A percentile compares a stretch with the other conserved stretches of the same genome.
Conservation (phyloP, 64 coral and sea anemone species). For the Acropora yongei region DNA sequence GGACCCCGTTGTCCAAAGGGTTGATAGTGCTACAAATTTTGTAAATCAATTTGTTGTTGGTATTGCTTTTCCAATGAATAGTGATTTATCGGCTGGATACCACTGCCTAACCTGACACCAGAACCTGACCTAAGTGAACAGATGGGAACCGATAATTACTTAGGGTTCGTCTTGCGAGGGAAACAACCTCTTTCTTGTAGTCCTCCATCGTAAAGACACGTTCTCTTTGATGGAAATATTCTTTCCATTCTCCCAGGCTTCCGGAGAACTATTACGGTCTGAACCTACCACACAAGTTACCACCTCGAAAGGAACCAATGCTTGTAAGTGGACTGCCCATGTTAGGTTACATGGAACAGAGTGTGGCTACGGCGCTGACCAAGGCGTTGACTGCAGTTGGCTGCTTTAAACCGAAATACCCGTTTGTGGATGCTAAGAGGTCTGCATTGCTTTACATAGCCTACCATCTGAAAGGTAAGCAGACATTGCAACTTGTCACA, state of each 20-base stretch:
- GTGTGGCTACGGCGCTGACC: conserved; percentile 83
- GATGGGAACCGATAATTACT: too few species aligned
- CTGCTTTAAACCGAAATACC: conserved; percentile 97
- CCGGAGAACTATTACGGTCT: conserved; percentile 88
- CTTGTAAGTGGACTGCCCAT: conserved; percentile 84
- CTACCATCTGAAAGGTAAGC: conserved; percentile 94
- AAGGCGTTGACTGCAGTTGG: conserved; percentile 95
- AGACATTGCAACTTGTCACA: too few species aligned
- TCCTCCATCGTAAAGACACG: background rate
- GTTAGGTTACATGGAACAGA: conserved; percentile 98
- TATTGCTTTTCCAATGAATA: too few species aligned
- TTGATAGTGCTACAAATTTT: too few species aligned
- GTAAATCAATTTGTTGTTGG: too few species aligned
- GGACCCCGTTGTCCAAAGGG: too few species aligned
- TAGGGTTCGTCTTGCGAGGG: too few species aligned
- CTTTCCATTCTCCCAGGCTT: conserved; percentile 23
- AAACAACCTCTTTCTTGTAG: too few species aligned
- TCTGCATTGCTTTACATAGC: conserved; percentile 91
- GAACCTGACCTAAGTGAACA: too few species aligned
- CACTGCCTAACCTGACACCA: too few species aligned
- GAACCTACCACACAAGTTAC: conserved; percentile 89
- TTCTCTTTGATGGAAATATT: background rate
- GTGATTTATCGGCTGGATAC: too few species aligned
- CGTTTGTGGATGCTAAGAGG: conserved; percentile 83
- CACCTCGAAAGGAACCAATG: conserved; percentile 81